Evolutionary conservation across 2,888 invertebrate genomes (phyloP), one percentile per base, ranked within the genome.

Genomic region (Monochamus alternatus): DNA sequence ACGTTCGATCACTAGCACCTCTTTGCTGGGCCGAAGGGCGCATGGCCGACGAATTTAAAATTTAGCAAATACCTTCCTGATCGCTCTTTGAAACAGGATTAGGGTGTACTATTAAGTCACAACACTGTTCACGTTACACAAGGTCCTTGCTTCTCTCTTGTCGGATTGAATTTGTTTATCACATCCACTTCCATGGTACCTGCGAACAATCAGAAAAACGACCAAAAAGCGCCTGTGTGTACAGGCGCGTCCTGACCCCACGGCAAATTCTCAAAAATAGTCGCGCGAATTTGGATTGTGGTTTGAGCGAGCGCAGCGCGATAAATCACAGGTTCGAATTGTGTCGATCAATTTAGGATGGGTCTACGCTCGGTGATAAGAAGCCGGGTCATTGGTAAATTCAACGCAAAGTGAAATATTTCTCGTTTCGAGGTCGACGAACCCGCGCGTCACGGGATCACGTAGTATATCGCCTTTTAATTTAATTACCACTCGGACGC

Each of bases 361-460:
- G 79, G 76, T 75, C 74, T 77, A 79, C 47, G 70, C 10, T 78
- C 77, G 77, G 63, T 83, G 84, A 84, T 85, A 85, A 84, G 82
- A 77, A 77, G 75, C 77, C 82, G 83, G 85, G 84, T 85, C 85
- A 85, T 82, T 83, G 84, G 82, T 84, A 84, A 85, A 83, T 84
- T 84, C 82, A 80, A 84, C 76, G 78, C 85, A 82, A 81, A 84
- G 80, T 82, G 80, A 83, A 84, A 82, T 83, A 80, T 80, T 81
- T 82, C 84, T 84, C 81, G 80, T 75, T 5, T 8, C 78, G 79
- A 77, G 85, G 81, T 83, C 85, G 74, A 78, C 80, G 82, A 83
- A 81, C 84, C 65, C 72, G 38, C 78, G 75, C 74, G 75, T 73
- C 68, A 74, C 78, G 51, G 59, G 47, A 31, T 22, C 31, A 72